Base-by-base conservation (phyloP, 2,888 invertebrate species). In the Plutella xylostella region DNA sequence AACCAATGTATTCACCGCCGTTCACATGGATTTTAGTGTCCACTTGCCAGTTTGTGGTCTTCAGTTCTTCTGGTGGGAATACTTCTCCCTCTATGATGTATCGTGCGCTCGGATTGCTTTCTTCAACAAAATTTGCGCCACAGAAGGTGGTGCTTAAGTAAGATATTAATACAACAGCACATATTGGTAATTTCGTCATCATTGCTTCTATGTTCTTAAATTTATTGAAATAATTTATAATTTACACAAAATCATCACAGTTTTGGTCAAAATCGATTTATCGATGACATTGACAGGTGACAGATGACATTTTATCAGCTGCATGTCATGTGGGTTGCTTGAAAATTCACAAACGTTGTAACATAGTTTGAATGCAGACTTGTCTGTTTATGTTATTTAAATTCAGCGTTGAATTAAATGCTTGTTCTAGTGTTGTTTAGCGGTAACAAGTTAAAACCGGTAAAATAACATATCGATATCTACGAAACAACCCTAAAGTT, bases 1-100 rank as follows among this genome's bases (percentile, higher is more conserved):
- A 96, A 41, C 94, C 96, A 55, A 94, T 87, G 65, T 89, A 92
- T 70, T 95, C 92, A 14, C 96, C 97, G 9, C 94, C 94, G 67
- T 97, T 96, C 6, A 96, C 91, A 64, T 94, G 89, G 17, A 95
- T 84, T 53, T 89, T 87, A 0, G 93, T 92, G 55, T 89, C 88
- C 7, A 89, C 82, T 66, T 92, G 91, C 94, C 94, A 95, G 57
- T 89, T 89, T 5, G 74, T 76, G 11, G 72, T 65, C 40, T 82
- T 79, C 42, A 78, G 73, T 35, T 87, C 85, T 55, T 92, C 92
- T 21, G 91, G 88, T 0, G 92, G 88, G 68, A 90, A 91, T 4
- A 94, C 90, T 78, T 90, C 89, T 18, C 94, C 94, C 76, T 94
- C 94, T 38, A 94, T 92, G 28, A 87, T 84, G 63, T 92, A 92